A percentile compares a stretch with the other conserved stretches of the same genome.
These are phyloP conservation scores for Labeo calbasu DNA, from an alignment of 2,797 vertebrate species.

Conservation along the genomic window DNA sequence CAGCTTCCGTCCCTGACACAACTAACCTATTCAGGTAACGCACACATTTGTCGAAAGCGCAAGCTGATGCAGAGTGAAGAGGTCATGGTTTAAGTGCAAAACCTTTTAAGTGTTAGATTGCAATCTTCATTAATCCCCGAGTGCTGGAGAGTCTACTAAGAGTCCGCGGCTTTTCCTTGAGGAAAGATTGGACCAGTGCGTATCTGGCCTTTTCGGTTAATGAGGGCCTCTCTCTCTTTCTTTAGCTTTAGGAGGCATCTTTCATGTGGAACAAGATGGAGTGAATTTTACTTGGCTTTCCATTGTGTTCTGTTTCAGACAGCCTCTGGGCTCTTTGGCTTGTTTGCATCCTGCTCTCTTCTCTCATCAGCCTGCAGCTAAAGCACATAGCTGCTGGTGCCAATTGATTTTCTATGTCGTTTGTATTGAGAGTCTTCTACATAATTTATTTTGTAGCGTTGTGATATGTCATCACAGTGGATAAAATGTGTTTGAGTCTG, in stretches of 20 bases:
- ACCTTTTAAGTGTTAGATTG: slow-evolving; percentile 48
- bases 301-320: slow-evolving; percentile 31
- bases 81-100: slow-evolving; percentile 49
- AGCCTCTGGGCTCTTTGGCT: slow-evolving; percentile 39
- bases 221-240: slow-evolving; percentile 35
- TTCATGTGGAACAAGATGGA: slow-evolving; percentile 47
- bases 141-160: slow-evolving; percentile 38
- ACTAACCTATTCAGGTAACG: slow-evolving; percentile 20
- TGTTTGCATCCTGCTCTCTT: slow-evolving; percentile 46
- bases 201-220: slow-evolving; percentile 48
- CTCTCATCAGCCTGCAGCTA: slow-evolving; percentile 46
- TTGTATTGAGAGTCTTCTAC: slow-evolving; percentile 47
- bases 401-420: slow-evolving; percentile 53
- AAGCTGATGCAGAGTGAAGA: slow-evolving; percentile 10
- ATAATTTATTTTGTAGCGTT: slow-evolving; percentile 52
- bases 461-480: slow-evolving; percentile 40
- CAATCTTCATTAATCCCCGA: slow-evolving; percentile 48
- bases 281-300: slow-evolving; percentile 37
- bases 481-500: slow-evolving; percentile 40
- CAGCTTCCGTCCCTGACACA: slow-evolving; percentile 5
- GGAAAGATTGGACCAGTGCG: slow-evolving; percentile 26
- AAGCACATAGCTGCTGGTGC: slow-evolving; percentile 42
- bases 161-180: slow-evolving; percentile 28
- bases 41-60: slow-evolving; percentile 18
- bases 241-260: slow-evolving; percentile 43